Evolutionary conservation across 2,113 vertebrate genomes (phyloP).

Genomic region (Setophaga petechia): DNA sequence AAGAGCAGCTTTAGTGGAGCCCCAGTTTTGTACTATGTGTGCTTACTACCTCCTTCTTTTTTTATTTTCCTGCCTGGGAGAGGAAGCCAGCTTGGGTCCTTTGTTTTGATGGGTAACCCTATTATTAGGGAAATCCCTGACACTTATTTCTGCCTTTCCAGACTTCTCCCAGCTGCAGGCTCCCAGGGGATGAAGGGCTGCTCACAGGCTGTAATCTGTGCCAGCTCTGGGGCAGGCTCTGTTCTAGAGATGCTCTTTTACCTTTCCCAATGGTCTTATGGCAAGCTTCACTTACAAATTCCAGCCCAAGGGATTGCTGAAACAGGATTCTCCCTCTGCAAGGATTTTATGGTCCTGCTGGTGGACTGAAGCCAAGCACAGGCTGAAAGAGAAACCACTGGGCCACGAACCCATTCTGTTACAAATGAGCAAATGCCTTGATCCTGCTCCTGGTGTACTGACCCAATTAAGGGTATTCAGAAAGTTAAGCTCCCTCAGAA

Average conservation of each 20-base stretch:
- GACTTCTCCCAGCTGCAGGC: not conserved
- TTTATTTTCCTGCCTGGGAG: not conserved
- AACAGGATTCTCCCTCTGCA: not conserved
- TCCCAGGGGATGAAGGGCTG: not conserved
- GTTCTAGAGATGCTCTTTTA: not conserved
- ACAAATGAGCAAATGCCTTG: not conserved
- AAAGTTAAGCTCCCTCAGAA: not conserved
- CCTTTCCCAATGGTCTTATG: not conserved
- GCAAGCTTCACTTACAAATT: not conserved
- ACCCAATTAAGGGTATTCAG: not conserved
- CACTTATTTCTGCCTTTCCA: not conserved
- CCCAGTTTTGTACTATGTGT: not conserved
- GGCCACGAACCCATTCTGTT: not conserved
- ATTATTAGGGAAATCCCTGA: slow-evolving; percentile 22
- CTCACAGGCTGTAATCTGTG: not conserved
- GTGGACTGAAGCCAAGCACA: not conserved
- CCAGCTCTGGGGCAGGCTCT: not conserved
- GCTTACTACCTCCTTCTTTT: not conserved
- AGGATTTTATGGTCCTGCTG: not conserved
- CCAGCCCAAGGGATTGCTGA: not conserved
- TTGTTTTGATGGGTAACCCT: not conserved
- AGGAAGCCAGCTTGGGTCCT: not conserved
- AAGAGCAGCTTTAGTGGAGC: not conserved
- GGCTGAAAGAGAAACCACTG: not conserved
- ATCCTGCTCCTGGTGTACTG: not conserved